Base-by-base conservation (phyloP, 2,797 vertebrate species). In the Calcarius lapponicus region DNA sequence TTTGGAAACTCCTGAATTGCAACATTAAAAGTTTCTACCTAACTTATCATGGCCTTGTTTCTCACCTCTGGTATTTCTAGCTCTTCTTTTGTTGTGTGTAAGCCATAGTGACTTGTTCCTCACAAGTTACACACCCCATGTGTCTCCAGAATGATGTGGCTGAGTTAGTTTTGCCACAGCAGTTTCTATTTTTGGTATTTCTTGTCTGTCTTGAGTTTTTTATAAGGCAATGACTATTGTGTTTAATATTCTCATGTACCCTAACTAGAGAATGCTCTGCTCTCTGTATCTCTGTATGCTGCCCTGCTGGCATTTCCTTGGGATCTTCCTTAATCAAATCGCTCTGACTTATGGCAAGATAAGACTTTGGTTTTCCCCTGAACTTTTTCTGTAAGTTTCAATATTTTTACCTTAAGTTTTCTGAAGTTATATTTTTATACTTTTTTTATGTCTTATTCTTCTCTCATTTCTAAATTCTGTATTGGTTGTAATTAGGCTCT, bases 291-390 rank as follows among this genome's bases (percentile, higher is more conserved):
- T 64, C 71, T 82, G 20, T 58, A 6, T 69, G 54, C 85, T 79
- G 69, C 54, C 80, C 84, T 84, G 70, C 26, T 90, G 86, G 65
- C 25, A 14, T 75, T 85, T 85, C 76, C 43, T 78, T 58, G 36
- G 82, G 54, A 53, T 65, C n/a, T 69, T 86, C 78, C 51, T 86
- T 93, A 72, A 53, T 65, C 66, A 92, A 74, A 82, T 92, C 64
- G 26, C 53, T 45, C 1, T 81, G 69, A 80, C 13, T 93, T 86
- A 38, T 2, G 28, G 58, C 53, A 93, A 36, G 17, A 7, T 40
- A 61, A 85, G 47, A 73, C 40, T 57, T 64, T n/a, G 31, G 8
- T 29, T 76, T 95, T 60, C 32, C 24, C 32, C 32, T 61, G 66
- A 73, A 80, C 17, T n/a, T 73, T 17, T 69, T 85, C 87, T 19